A percentile compares a stretch with the other conserved stretches of the same genome.
phyloP scores from a whole-genome alignment of 2,888 invertebrate species.

The Nomada goodeniana region DNA sequence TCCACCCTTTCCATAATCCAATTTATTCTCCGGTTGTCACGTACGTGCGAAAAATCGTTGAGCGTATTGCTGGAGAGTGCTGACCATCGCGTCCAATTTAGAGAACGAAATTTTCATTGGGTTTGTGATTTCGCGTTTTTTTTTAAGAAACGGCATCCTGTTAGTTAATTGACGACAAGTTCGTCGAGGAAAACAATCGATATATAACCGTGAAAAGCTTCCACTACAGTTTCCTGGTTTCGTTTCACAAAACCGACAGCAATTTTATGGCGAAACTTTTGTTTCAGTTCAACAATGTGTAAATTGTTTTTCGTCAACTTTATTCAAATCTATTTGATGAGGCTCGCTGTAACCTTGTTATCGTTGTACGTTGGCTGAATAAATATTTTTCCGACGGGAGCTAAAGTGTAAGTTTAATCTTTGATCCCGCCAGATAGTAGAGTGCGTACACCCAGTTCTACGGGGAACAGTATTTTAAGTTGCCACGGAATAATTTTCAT shows the following conservation, averaged over 20 bases:
- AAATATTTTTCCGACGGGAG: background rate
- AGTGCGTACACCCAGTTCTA: background rate
- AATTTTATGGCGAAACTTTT: constrained; percentile 19
- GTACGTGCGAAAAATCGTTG: constrained; percentile 46
- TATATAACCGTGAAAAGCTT: background rate
- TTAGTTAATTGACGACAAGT: background rate
- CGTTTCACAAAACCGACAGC: background rate
- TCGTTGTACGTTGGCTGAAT: background rate
- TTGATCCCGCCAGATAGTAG: background rate
- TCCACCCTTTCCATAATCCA: constrained; percentile 35
- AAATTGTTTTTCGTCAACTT: background rate
- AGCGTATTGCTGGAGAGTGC: constrained; percentile 4
- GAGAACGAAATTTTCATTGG: constrained; percentile 13
- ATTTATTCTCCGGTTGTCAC: constrained; percentile 45
- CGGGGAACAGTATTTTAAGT: background rate
- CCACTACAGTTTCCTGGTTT: background rate
- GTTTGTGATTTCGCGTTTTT: background rate
- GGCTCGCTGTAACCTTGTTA: background rate
- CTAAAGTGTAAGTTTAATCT: constrained; percentile 15
- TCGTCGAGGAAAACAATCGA: background rate
- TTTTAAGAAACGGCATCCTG: background rate
- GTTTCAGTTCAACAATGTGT: background rate
- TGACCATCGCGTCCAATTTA: constrained; percentile 20
- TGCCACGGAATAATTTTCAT: background rate
- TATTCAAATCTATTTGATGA: background rate